These are phyloP conservation scores for Ophioninae sp. DNA, from an alignment of 2,888 invertebrate genomes.

Conservation along the genomic window DNA sequence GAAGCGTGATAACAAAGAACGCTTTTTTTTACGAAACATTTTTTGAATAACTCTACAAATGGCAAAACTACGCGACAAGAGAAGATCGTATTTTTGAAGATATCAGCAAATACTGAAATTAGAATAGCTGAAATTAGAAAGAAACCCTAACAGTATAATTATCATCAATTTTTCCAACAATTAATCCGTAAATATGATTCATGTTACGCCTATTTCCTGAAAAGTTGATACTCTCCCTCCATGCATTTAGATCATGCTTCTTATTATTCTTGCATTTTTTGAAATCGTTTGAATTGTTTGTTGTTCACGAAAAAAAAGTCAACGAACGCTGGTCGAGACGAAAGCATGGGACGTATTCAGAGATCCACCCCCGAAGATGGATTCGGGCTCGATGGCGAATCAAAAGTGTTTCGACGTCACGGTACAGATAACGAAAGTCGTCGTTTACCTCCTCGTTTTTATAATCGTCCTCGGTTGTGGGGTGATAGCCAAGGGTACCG, in stretches of 20 bases:
- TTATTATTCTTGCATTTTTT: not conserved
- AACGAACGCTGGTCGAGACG: constrained; percentile 91
- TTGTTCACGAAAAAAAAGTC: constrained; percentile 82
- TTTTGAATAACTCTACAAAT: not conserved
- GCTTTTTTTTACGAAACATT: too few species aligned
- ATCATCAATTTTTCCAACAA: not conserved
- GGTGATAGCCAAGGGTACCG: constrained; percentile 93
- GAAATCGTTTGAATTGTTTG: not conserved
- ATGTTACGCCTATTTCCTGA: not conserved
- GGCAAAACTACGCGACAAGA: not conserved
- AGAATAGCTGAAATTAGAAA: not conserved
- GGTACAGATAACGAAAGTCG: constrained; percentile 91
- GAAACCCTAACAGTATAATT: not conserved
- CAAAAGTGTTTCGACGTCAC: constrained; percentile 93
- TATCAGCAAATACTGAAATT: too few species aligned
- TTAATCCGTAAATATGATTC: not conserved
- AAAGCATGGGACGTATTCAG: constrained; percentile 99
- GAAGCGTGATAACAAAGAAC: too few species aligned
- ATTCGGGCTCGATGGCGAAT: constrained; percentile 94
- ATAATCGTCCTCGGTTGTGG: constrained; percentile 92
- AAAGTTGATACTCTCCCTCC: not conserved
- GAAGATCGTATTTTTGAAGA: too few species aligned
- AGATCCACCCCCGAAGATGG: constrained; percentile 93
- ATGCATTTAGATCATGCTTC: not conserved
- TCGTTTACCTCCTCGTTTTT: constrained; percentile 93